These are phyloP conservation scores for Calliopum simillimum DNA, from an alignment of 2,888 invertebrate species.

Conservation along the genomic window DNA sequence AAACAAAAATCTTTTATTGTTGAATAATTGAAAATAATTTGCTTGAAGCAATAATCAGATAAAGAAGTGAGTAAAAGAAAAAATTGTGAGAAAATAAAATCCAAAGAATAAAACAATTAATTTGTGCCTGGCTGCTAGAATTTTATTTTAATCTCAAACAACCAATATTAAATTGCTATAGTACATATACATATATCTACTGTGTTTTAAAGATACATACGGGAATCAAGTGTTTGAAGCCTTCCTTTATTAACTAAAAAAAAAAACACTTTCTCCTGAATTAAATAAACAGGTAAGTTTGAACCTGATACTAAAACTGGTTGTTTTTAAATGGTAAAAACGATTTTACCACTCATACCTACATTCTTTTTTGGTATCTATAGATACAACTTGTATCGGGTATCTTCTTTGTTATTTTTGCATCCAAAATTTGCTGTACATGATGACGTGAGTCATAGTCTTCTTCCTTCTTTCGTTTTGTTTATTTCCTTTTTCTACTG, in stretches of 20 bases:
- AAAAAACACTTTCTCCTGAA: too few relatives aligned
- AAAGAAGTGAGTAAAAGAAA: slow-evolving; percentile 9
- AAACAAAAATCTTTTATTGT: slow-evolving; percentile 28
- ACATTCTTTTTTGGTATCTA: too few relatives aligned
- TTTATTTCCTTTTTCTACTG: too few relatives aligned
- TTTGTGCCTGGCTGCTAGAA: not conserved
- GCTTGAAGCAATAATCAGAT: not conserved
- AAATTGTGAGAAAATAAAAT: slow-evolving; percentile 20
- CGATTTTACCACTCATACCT: not conserved
- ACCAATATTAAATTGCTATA: not conserved
- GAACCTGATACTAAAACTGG: too few relatives aligned
- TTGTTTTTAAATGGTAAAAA: not conserved
- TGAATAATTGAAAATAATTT: slow-evolving; percentile 42
- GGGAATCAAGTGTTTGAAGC: too few relatives aligned
- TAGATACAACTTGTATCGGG: too few relatives aligned
- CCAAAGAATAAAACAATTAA: not conserved
- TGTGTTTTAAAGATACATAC: too few relatives aligned
- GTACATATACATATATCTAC: not conserved
- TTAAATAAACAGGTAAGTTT: too few relatives aligned
- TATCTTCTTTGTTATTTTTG: too few relatives aligned
- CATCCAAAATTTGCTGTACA: too few relatives aligned
- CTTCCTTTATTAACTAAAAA: too few relatives aligned
- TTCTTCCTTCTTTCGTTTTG: not conserved
- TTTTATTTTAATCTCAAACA: not conserved
- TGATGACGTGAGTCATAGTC: slow-evolving; percentile 27